Conservation (phyloP, 2,888 invertebrate species). For the Pterobdella sp. region DNA sequence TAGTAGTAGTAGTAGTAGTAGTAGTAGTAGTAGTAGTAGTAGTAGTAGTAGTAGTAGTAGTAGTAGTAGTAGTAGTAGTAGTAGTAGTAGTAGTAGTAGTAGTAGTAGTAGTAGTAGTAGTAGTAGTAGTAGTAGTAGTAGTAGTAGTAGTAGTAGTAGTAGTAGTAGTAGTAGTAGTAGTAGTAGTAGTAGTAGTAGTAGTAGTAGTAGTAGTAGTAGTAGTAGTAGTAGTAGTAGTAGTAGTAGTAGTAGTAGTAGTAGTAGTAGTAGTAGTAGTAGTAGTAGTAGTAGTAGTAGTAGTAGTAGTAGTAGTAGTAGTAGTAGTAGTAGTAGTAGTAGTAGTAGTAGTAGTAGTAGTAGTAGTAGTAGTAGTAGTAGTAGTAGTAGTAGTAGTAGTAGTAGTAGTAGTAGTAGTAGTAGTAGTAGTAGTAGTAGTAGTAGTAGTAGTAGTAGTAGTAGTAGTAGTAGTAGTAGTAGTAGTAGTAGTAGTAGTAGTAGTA, state of each 20-base stretch:
- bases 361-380: constrained; percentile 15
- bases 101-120: constrained; percentile 12
- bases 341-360: constrained; percentile 16
- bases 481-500: constrained; percentile 15
- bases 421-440: constrained; percentile 9
- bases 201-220: constrained; percentile 16
- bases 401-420: constrained; percentile 13
- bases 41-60: constrained; percentile 10
- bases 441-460: constrained; percentile 10
- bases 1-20: constrained; percentile 12
- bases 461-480: constrained; percentile 16
- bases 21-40: constrained; percentile 14
- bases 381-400: constrained; percentile 12
- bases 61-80: constrained; percentile 11
- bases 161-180: constrained; percentile 16
- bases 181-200: constrained; percentile 13
- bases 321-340: constrained; percentile 14
- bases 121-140: constrained; percentile 4
- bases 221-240: constrained; percentile 7
- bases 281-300: constrained; percentile 16
- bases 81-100: constrained; percentile 14
- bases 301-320: constrained; percentile 16
- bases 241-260: constrained; percentile 10
- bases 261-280: constrained; percentile 14
- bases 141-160: constrained; percentile 12